Conservation (phyloP, 2,888 invertebrate genomes). For the Xylophagus ater region DNA sequence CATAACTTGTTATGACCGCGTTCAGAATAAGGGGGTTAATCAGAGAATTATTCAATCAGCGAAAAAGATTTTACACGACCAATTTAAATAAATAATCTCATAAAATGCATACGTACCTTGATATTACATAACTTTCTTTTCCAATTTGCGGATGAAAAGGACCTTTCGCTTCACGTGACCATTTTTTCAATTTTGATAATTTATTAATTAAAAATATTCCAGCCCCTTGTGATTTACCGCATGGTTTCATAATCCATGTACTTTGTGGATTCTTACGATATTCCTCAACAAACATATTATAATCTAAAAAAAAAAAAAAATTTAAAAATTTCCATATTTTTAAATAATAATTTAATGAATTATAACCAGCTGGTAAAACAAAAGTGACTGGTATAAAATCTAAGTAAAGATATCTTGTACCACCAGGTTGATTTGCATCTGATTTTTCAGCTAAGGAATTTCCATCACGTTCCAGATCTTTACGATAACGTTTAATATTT, state of each 20-base stretch:
- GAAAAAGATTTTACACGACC: no score
- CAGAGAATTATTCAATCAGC: no score
- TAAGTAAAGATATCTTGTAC: slow-evolving; percentile 67
- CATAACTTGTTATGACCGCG: no score
- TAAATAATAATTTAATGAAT: no score
- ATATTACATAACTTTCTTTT: slow-evolving; percentile 91
- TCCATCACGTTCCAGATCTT: slow-evolving; percentile 85
- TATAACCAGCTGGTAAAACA: slow-evolving; percentile 75
- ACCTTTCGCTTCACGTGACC: slow-evolving; percentile 78
- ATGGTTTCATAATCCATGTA: slow-evolving; percentile 97
- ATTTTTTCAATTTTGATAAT: slow-evolving; percentile 82
- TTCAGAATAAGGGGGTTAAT: no score
- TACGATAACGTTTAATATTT: slow-evolving; percentile 87
- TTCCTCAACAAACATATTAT: slow-evolving; percentile 94
- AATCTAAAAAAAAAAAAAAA: slow-evolving; percentile 54
- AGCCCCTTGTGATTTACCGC: slow-evolving; percentile 88
- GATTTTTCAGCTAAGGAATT: slow-evolving; percentile 71
- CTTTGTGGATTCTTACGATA: slow-evolving; percentile 87
- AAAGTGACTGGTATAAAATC: slow-evolving; percentile 92
- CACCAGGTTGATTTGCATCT: slow-evolving; percentile 42
- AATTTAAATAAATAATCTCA: neutral
- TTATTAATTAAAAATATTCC: slow-evolving; percentile 94
- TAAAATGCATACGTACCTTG: slow-evolving; percentile 44
- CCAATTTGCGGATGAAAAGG: slow-evolving; percentile 73
- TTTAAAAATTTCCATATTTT: no score